These are phyloP conservation scores for Cynopterus brachyotis DNA, from an alignment of 2,113 vertebrate species.

Conservation along the genomic window DNA sequence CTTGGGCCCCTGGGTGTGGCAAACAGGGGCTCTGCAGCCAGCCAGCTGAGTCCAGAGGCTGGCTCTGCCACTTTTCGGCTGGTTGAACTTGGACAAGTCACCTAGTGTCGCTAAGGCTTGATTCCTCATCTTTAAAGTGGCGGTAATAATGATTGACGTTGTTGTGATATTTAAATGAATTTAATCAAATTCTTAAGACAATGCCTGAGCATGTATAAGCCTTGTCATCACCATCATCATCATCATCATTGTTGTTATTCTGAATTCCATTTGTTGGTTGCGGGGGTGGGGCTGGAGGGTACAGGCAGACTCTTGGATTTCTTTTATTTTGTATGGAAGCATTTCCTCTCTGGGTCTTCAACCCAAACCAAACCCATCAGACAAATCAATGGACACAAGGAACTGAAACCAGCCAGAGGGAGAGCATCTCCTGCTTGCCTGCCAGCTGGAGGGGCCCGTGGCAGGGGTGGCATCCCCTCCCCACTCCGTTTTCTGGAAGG, in stretches of 20 bases:
- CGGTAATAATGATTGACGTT: background rate
- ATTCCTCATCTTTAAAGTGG: background rate
- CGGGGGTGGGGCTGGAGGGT: too few relatives aligned
- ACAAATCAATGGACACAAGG: background rate
- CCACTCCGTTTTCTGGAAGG: background rate
- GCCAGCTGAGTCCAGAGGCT: background rate
- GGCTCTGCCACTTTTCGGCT: background rate
- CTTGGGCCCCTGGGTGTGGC: background rate
- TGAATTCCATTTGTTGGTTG: background rate
- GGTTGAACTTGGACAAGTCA: background rate
- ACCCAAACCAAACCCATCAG: slow-evolving; percentile 34
- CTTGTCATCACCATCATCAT: background rate
- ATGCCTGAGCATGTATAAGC: background rate
- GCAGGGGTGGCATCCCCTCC: background rate
- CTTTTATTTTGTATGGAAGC: background rate
- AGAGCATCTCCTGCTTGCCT: background rate
- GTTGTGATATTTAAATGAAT: background rate
- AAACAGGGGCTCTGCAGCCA: background rate
- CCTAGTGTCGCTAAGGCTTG: background rate
- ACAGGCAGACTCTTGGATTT: background rate
- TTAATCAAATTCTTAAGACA: background rate
- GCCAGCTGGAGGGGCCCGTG: background rate
- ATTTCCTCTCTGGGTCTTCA: slow-evolving; percentile 18
- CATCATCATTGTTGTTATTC: background rate
- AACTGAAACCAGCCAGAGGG: background rate